Percentiles rank a stretch among this genome's conserved stretches.
Evolutionary conservation across 2,797 vertebrate species (phyloP).

Genomic region (Smutsia gigantea): DNA sequence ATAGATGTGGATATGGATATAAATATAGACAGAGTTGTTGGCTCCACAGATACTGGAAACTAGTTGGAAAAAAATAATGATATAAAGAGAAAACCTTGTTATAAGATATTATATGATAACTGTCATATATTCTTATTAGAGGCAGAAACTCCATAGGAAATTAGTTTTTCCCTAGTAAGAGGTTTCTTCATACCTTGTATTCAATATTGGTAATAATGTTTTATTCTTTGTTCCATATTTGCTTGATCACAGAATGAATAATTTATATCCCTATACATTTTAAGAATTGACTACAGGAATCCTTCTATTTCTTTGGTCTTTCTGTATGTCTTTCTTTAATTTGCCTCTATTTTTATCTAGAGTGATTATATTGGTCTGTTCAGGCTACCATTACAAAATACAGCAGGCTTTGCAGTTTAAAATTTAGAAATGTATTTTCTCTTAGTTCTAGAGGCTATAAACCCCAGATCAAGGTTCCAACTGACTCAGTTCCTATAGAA

Average conservation of each 20-base stretch:
- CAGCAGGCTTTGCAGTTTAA: background rate
- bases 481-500: background rate
- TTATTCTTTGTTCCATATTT: constrained; percentile 21
- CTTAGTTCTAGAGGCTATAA: background rate
- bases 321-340: background rate
- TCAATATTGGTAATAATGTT: constrained; percentile 49
- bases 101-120: constrained; percentile 7
- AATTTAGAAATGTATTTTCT: background rate
- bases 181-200: background rate
- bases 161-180: constrained; percentile 43
- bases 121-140: constrained; percentile 30
- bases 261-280: background rate
- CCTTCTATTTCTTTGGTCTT: background rate
- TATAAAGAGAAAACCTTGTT: constrained; percentile 18
- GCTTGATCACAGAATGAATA: constrained; percentile 34
- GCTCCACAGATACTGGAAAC: background rate
- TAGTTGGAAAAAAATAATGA: constrained; percentile 46
- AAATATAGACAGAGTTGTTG: constrained; percentile 17
- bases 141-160: constrained; percentile 23
- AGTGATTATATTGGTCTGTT: background rate
- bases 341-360: background rate
- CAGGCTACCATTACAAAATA: background rate
- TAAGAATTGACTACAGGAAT: background rate
- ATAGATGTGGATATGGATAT: constrained; percentile 30
- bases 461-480: background rate